Evolutionary conservation across 1,140 invertebrate genomes (phyloP).

Genomic region (Aphis craccivora): DNA sequence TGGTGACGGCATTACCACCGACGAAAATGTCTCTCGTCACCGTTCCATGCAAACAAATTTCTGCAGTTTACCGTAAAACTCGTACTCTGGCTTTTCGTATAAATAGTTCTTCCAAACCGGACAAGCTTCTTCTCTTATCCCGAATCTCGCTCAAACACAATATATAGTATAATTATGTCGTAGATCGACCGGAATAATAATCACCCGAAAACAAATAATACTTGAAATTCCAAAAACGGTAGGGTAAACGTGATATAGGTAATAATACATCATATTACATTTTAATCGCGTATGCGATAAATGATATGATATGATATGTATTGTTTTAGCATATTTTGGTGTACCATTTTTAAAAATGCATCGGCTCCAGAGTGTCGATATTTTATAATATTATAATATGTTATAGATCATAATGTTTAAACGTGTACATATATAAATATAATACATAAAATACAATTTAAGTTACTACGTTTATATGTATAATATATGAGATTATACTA

Average conservation of each 20-base stretch:
- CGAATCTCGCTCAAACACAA: neutral
- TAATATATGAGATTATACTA: conserved; percentile 40
- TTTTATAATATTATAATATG: neutral
- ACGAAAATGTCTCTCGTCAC: neutral
- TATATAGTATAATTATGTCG: neutral
- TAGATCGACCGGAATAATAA: neutral
- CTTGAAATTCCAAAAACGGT: neutral
- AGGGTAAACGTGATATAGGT: neutral
- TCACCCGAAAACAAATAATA: neutral
- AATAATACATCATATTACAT: neutral
- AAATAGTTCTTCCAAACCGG: neutral
- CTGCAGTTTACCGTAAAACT: neutral
- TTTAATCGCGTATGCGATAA: neutral
- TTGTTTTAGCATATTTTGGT: neutral
- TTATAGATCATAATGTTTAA: neutral
- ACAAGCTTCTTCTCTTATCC: neutral
- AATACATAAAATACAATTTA: conserved; percentile 28
- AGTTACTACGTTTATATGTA: conserved; percentile 10
- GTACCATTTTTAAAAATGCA: neutral
- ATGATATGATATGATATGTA: neutral
- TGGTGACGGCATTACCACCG: neutral
- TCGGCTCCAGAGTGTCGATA: conserved; percentile 44
- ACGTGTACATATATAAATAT: conserved; percentile 18
- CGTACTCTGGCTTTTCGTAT: neutral
- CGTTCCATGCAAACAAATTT: neutral